Conservation (phyloP, 2,888 invertebrate species). For the Sesia apiformis region DNA sequence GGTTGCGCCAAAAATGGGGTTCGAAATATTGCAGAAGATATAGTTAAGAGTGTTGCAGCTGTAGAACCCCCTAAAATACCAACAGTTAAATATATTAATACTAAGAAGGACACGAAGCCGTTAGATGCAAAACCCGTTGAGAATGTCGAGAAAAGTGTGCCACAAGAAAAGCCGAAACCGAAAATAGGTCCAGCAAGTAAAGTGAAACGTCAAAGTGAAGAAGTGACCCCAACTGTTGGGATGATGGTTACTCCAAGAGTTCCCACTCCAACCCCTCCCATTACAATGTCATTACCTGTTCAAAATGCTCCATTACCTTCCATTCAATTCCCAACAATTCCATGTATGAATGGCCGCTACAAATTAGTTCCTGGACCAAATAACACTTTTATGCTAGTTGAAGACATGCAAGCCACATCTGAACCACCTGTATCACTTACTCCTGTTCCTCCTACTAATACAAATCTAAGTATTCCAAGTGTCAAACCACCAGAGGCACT, state of each 20-base stretch:
- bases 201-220: slow-evolving; percentile 22
- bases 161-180: slow-evolving; percentile 28
- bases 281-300: slow-evolving; percentile 1
- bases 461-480: too few species aligned
- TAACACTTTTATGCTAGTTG: slow-evolving; percentile 51
- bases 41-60: slow-evolving; percentile 15
- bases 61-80: slow-evolving; percentile 39
- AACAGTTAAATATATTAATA: slow-evolving; percentile 56
- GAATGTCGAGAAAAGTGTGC: background rate
- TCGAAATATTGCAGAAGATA: slow-evolving; percentile 29
- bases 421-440: background rate
- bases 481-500: background rate
- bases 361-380: slow-evolving; percentile 59
- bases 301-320: slow-evolving; percentile 17
- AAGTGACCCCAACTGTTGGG: slow-evolving; percentile 10
- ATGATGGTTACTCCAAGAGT: slow-evolving; percentile 11
- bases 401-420: slow-evolving; percentile 21
- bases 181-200: slow-evolving; percentile 60
- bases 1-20: slow-evolving; percentile 56
- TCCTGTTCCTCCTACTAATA: background rate
- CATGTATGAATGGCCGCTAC: slow-evolving; percentile 45
- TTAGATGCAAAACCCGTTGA: slow-evolving; percentile 3
- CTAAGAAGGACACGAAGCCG: slow-evolving; percentile 1
- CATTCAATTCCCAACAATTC: slow-evolving; percentile 32
- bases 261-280: slow-evolving; percentile 6